A percentile compares a stretch with the other conserved stretches of the same genome.
Conservation (phyloP, 2,888 invertebrate genomes). For the Halocaridina rubra region DNA sequence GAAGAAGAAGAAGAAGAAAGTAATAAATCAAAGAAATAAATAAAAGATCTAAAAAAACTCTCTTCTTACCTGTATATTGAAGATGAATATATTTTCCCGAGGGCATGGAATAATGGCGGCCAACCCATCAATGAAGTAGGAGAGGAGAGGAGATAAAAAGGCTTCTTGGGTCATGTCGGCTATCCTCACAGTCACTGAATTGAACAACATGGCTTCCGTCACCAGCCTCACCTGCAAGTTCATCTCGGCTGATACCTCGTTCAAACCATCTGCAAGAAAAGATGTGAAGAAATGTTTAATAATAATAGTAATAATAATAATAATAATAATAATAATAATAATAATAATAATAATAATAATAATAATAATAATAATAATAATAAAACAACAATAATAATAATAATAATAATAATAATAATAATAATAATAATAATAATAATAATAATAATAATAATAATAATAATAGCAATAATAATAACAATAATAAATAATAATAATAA, state of each 20-base stretch:
- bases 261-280: slow-evolving; percentile 81
- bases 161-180: slow-evolving; percentile 94
- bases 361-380: not conserved
- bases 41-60: not conserved
- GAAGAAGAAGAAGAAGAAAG: not conserved
- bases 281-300: not conserved
- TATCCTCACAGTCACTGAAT: slow-evolving; percentile 91
- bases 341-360: not conserved
- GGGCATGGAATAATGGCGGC: slow-evolving; percentile 93
- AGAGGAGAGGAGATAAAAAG: slow-evolving; percentile 87
- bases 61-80: slow-evolving; percentile 80
- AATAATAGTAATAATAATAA: not conserved
- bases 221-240: slow-evolving; percentile 89
- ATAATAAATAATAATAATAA: not conserved
- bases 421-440: not conserved
- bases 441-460: not conserved
- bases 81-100: slow-evolving; percentile 90
- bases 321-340: not conserved
- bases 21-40: too few species aligned
- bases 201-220: slow-evolving; percentile 92
- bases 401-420: not conserved
- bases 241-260: slow-evolving; percentile 93
- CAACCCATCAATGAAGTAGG: slow-evolving; percentile 89
- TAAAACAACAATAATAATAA: not conserved
- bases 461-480: not conserved